Percentiles rank a stretch among this genome's conserved stretches.
These are phyloP conservation scores for Cerceris rybyensis DNA, from an alignment of 2,888 invertebrate genomes.

Conservation along the genomic window DNA sequence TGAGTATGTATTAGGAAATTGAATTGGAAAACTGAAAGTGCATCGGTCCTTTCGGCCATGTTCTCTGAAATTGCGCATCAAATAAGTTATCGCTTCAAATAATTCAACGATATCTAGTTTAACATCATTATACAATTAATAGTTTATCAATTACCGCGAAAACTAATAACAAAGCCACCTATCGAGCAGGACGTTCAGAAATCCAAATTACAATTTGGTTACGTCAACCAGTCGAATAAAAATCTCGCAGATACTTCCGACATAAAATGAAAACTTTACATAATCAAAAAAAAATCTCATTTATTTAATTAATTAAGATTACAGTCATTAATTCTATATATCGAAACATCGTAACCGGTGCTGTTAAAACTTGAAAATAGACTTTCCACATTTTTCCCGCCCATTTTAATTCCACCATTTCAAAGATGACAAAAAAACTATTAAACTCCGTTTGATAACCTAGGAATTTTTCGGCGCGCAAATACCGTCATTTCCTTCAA, in stretches of 20 bases:
- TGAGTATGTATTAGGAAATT: slow-evolving; percentile 49
- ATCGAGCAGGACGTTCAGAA: slow-evolving; percentile 6
- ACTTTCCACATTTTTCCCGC: slow-evolving; percentile 13
- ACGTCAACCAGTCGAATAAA: not conserved
- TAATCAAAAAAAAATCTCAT: too few species aligned
- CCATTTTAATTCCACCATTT: slow-evolving; percentile 16
- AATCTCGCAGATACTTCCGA: not conserved
- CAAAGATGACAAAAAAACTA: slow-evolving; percentile 20
- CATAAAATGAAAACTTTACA: too few species aligned
- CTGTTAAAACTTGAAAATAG: not conserved
- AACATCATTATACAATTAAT: too few species aligned
- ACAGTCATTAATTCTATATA: not conserved
- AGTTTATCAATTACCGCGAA: not conserved
- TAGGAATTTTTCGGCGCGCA: not conserved
- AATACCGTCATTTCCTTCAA: not conserved
- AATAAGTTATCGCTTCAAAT: too few species aligned
- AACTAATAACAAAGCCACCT: slow-evolving; percentile 8
- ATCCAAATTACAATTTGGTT: slow-evolving; percentile 28
- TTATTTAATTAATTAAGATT: too few species aligned
- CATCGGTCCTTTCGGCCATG: slow-evolving; percentile 75
- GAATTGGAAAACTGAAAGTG: slow-evolving; percentile 54
- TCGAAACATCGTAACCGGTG: not conserved
- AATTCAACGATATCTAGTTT: too few species aligned
- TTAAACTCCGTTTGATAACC: not conserved
- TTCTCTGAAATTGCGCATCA: slow-evolving; percentile 23